Evolutionary conservation across 1,140 invertebrate species (phyloP), one percentile per base, ranked within the genome.

Genomic region (Drosophila subobscura): DNA sequence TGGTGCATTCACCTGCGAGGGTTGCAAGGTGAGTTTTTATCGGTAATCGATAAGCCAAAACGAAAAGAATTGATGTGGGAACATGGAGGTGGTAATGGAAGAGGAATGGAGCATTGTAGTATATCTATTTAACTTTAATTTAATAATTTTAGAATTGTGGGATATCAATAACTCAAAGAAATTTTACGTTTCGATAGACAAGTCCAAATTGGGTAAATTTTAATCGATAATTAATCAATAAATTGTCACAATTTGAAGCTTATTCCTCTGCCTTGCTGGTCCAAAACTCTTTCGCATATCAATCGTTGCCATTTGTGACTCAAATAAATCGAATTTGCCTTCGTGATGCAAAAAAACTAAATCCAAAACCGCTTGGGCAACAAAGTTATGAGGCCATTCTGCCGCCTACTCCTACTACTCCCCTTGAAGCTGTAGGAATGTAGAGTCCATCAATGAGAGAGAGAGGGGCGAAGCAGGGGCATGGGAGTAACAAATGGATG

Each of bases 1-100:
- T 91, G 97, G 97, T 40, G 97, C 96, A 44, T 97, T 97, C 86
- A 97, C 97, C 10, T 97, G 97, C 92, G 97, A 97, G 92, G 97
- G 97, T 56, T 97, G 96, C 91, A 97, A 97, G 95, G 96, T 97
- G 53, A 91, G 90, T 90, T 79, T 12, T 33, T n/a, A 64, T 40
- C 5, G 23, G 22, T 45, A 37, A 29, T 27, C 10, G 29, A 7
- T 29, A 2, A 7, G 27, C 6, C 5, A 7, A 29, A 29, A 29
- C 27, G 27, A 29, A 20, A 20, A 0, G 6, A 29, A 2, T 2
- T 2, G 0, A 29, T 29, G 6, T 0, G 6, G 27, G 0, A 2
- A 7, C 6, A 7, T 29, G 27, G 1, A 2, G 5, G 27, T 0
- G 25, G 5, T 27, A n/a, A n/a, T n/a, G n/a, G n/a, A n/a, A n/a